These are phyloP conservation scores for Pristionchus pacificus DNA, from an alignment of 1,140 invertebrate species.

Conservation along the genomic window DNA sequence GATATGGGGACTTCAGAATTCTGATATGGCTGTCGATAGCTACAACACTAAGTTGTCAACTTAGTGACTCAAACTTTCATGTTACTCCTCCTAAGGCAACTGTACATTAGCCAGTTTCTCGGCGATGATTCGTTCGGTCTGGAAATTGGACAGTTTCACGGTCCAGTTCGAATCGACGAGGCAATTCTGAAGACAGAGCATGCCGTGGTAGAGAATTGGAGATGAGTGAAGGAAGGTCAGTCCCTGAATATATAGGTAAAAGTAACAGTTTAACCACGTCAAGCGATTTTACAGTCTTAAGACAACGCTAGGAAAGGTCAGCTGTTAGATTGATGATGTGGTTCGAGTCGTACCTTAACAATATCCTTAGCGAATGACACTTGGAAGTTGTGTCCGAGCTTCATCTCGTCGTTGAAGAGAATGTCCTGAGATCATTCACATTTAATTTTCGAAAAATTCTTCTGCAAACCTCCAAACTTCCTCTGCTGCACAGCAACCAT, in stretches of 20 bases:
- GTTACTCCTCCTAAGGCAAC: no score
- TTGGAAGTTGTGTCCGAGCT: conserved; percentile 56
- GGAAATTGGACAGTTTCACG: conserved; percentile 55
- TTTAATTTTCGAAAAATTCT: conserved; percentile 9
- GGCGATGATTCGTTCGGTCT: conserved; percentile 48
- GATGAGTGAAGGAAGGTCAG: conserved; percentile 49
- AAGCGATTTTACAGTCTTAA: not conserved
- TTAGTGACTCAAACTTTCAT: no score
- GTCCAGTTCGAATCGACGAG: conserved; percentile 57
- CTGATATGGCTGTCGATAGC: no score
- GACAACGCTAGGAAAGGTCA: not conserved
- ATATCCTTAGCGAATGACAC: conserved; percentile 57
- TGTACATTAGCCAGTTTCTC: no score
- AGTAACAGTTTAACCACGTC: no score
- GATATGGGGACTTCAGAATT: no score
- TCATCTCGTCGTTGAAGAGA: conserved; percentile 55
- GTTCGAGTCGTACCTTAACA: conserved; percentile 43
- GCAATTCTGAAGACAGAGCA: conserved; percentile 56
- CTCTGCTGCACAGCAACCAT: conserved; percentile 52
- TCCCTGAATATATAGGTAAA: no score
- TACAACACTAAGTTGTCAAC: no score
- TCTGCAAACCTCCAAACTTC: conserved; percentile 46
- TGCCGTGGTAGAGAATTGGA: conserved; percentile 46
- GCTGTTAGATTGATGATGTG: not conserved
- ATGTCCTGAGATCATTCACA: conserved; percentile 42